Base-by-base conservation (phyloP, 2,888 invertebrate genomes). In the Corbicula japonica region DNA sequence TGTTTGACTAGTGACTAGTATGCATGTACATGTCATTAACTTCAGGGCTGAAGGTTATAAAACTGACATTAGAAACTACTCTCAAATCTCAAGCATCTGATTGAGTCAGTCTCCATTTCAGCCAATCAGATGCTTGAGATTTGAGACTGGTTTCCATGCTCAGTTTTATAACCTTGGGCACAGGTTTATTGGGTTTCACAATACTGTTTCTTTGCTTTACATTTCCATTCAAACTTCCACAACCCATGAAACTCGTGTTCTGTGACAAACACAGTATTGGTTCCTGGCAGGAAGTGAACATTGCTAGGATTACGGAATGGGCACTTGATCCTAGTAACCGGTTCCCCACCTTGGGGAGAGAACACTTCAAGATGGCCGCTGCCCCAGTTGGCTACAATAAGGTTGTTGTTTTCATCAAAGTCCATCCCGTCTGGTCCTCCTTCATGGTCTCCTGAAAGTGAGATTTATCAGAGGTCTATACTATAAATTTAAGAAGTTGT, bases 401-500 rank as follows among this genome's bases (percentile, higher is more conserved):
- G 80, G 65, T 90, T 91, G 26, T 88, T 87, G 2, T 88, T 86
- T n/a, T 81, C 86, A 80, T 92, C 92, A 86, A 92, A 91, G 74
- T 92, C 92, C 91, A 92, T 91, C 1, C 92, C 92, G 84, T 92
- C 92, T 46, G 92, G 89, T 6, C 92, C 92, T 15, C 90, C 90
- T 52, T 88, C 89, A 34, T 88, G 85, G 38, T 83, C 73, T n/a
- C 90, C 91, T 91, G 71, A 1, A 76, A 73, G 18, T 34, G 75
- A 38, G 10, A 28, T n/a, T 61, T 61, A n/a, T n/a, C n/a, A n/a
- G n/a, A n/a, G n/a, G n/a, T n/a, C n/a, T n/a, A n/a, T n/a, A n/a
- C n/a, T n/a, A n/a, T n/a, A n/a, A n/a, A n/a, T n/a, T n/a, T n/a
- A n/a, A n/a, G n/a, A n/a, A n/a, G n/a, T n/a, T n/a, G n/a, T n/a